A percentile compares a stretch with the other conserved stretches of the same genome.
These are phyloP conservation scores for Channallabes apus DNA, from an alignment of 2,797 vertebrate genomes.

Conservation along the genomic window DNA sequence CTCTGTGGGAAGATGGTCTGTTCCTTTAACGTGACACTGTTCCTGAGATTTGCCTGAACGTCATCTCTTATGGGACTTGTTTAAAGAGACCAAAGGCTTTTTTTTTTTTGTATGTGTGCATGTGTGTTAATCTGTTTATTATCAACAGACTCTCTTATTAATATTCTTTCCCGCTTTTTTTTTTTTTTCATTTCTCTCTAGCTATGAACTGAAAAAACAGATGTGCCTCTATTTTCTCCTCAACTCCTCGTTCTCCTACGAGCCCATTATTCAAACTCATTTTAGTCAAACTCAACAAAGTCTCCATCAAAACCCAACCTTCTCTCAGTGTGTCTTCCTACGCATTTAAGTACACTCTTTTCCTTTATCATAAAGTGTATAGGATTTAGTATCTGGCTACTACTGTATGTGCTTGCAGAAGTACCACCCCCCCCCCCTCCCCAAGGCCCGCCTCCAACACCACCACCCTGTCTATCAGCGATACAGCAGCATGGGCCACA, in stretches of 20 bases:
- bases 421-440: constrained; percentile 13
- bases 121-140: background rate
- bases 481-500: constrained; percentile 29
- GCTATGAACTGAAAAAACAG: background rate
- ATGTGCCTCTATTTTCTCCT: background rate
- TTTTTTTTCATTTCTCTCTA: background rate
- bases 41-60: constrained; percentile 38
- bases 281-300: constrained; percentile 18
- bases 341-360: constrained; percentile 45
- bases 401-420: constrained; percentile 64
- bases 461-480: constrained; percentile 41
- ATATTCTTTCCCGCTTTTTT: background rate
- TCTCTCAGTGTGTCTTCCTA: constrained; percentile 19
- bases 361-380: constrained; percentile 24
- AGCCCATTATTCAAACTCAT: constrained; percentile 7
- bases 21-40: constrained; percentile 29
- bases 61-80: background rate
- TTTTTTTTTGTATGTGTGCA: too few species aligned
- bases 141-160: background rate
- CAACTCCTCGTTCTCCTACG: constrained; percentile 39
- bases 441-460: too few species aligned
- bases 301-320: constrained; percentile 30
- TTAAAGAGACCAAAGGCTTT: background rate
- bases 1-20: constrained; percentile 49
- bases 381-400: constrained; percentile 56